phyloP scores from a whole-genome alignment of 2,888 invertebrate genomes.

The Phaedon cochleariae region DNA sequence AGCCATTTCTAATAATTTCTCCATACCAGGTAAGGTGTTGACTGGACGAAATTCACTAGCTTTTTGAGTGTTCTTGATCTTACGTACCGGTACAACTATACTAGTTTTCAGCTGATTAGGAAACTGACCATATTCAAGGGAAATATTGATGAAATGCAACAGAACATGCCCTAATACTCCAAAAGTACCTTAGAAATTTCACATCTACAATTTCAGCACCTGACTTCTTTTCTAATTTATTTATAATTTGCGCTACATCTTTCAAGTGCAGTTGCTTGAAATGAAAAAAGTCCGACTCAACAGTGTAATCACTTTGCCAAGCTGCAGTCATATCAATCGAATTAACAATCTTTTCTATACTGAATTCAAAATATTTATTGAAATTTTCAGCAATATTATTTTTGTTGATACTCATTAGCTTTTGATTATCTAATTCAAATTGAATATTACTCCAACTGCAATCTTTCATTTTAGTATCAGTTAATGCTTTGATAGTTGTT shows the following conservation, averaged over 20 bases:
- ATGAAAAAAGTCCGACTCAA: neutral
- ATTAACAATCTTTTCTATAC: neutral
- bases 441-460: neutral
- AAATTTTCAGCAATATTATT: neutral
- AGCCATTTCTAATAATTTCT: constrained; percentile 8
- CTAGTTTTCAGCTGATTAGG: constrained; percentile 1
- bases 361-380: neutral
- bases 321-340: neutral
- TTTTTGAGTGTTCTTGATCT: neutral
- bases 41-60: constrained; percentile 2
- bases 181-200: neutral
- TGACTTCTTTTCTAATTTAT: neutral
- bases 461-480: neutral
- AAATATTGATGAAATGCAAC: constrained; percentile 11
- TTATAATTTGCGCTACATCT: constrained; percentile 3
- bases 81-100: neutral
- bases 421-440: neutral
- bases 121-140: constrained; percentile 2
- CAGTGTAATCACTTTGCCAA: neutral
- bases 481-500: neutral
- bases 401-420: neutral
- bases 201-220: constrained; percentile 4
- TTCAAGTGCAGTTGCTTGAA: constrained; percentile 7
- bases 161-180: neutral
- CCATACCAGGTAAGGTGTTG: constrained; percentile 8